phyloP scores from a whole-genome alignment of 2,888 invertebrate genomes.

The Hetaerina titia region DNA sequence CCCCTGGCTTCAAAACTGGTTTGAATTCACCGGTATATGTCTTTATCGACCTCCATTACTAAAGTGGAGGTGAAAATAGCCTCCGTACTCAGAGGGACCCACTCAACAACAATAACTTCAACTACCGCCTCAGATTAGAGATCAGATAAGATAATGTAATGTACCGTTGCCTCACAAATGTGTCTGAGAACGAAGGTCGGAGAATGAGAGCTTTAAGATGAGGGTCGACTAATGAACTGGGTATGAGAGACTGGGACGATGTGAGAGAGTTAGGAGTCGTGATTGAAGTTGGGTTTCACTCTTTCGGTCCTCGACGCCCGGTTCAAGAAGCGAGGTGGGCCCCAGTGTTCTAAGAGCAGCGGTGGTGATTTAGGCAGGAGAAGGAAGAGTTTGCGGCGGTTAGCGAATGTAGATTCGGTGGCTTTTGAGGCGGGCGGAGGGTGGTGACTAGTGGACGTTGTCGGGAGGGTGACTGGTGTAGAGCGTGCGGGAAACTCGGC shows the following conservation, averaged over 20 bases:
- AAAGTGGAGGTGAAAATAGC: not conserved
- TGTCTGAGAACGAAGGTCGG: not conserved
- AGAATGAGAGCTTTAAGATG: not conserved
- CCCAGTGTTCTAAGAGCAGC: not conserved
- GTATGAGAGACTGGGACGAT: not conserved
- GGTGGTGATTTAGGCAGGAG: not conserved
- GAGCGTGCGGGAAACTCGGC: no score
- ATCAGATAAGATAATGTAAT: not conserved
- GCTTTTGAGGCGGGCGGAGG: not conserved
- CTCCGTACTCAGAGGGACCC: not conserved
- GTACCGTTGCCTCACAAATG: not conserved
- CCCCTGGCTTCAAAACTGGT: no score
- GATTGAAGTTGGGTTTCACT: not conserved
- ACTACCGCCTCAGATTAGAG: not conserved
- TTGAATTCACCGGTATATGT: no score
- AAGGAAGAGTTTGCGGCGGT: not conserved
- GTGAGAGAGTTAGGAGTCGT: not conserved
- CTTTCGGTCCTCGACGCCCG: not conserved
- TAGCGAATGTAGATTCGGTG: not conserved
- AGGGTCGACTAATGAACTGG: not conserved
- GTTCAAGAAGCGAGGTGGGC: not conserved
- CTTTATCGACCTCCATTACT: not conserved
- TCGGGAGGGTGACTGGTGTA: not conserved
- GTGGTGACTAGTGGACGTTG: not conserved
- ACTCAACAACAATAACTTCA: not conserved